These are phyloP conservation scores for Anhinga rufa DNA, from an alignment of 2,113 vertebrate species.

Conservation along the genomic window DNA sequence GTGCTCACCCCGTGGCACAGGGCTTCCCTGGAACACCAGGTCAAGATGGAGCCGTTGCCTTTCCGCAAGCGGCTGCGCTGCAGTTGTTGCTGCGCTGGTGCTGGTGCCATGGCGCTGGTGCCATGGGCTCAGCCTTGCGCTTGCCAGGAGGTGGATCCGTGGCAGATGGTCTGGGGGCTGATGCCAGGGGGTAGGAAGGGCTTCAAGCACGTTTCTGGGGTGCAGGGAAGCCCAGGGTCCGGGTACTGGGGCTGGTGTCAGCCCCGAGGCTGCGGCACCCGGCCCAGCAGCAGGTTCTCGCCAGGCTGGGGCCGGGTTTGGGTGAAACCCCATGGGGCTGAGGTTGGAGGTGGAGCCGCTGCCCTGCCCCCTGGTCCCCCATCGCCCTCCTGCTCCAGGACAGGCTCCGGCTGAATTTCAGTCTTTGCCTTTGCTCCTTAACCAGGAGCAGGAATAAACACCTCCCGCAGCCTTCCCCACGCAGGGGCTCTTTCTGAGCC, in stretches of 20 bases:
- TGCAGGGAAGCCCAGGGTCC: background rate
- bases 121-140: background rate
- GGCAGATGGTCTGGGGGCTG: background rate
- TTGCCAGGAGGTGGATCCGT: background rate
- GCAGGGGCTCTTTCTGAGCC: background rate
- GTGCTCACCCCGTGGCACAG: background rate
- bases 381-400: background rate
- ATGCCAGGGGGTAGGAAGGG: fast-evolving
- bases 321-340: fast-evolving
- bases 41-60: background rate
- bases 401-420: background rate
- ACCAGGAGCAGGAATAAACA: background rate
- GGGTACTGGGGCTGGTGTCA: background rate
- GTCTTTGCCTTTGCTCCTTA: background rate
- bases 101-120: background rate
- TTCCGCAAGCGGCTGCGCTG: background rate
- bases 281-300: fast-evolving
- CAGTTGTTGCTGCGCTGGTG: background rate
- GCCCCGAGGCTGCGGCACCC: fast-evolving
- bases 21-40: background rate
- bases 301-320: background rate
- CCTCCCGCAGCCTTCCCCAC: background rate
- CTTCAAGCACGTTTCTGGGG: background rate
- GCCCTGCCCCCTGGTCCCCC: background rate
- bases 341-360: background rate